phyloP scores from a whole-genome alignment of 2,888 invertebrate genomes.

The Desoria tigrina region DNA sequence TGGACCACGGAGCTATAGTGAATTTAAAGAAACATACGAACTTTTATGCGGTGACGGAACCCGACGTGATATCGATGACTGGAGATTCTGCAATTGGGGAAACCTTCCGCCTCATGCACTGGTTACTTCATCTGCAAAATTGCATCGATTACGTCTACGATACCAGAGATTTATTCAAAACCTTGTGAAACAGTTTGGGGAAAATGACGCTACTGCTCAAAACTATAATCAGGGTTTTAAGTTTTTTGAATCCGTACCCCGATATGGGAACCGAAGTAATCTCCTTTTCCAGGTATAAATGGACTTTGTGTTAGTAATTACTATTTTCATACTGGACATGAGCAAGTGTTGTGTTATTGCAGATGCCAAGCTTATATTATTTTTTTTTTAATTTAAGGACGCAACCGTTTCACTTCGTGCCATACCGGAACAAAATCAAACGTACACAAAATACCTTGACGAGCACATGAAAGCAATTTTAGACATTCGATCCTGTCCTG shows the following conservation, averaged over 20 bases:
- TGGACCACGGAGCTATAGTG: constrained; percentile 26
- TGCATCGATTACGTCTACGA: constrained; percentile 60
- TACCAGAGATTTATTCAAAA: constrained; percentile 57
- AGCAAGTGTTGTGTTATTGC: not conserved
- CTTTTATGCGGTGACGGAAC: constrained; percentile 78
- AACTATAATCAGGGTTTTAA: constrained; percentile 55
- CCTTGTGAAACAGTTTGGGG: constrained; percentile 54
- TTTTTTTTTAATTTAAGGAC: constrained; percentile 63
- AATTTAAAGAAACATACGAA: constrained; percentile 67
- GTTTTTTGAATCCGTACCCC: constrained; percentile 71
- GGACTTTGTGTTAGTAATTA: not conserved
- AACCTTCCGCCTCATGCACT: constrained; percentile 78
- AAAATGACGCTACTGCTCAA: not conserved
- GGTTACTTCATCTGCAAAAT: constrained; percentile 79
- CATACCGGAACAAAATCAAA: constrained; percentile 73
- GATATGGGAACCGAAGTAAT: constrained; percentile 71
- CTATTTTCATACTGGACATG: not conserved
- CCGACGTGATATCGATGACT: constrained; percentile 69
- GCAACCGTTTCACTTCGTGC: constrained; percentile 67
- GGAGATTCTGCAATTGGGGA: constrained; percentile 81
- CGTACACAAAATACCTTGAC: constrained; percentile 72
- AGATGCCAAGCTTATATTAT: not conserved
- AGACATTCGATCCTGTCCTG: constrained; percentile 78
- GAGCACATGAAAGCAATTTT: constrained; percentile 69
- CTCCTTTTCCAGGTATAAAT: constrained; percentile 71